Evolutionary conservation across 2,888 invertebrate genomes (phyloP).

Genomic region (Phengaris arion): DNA sequence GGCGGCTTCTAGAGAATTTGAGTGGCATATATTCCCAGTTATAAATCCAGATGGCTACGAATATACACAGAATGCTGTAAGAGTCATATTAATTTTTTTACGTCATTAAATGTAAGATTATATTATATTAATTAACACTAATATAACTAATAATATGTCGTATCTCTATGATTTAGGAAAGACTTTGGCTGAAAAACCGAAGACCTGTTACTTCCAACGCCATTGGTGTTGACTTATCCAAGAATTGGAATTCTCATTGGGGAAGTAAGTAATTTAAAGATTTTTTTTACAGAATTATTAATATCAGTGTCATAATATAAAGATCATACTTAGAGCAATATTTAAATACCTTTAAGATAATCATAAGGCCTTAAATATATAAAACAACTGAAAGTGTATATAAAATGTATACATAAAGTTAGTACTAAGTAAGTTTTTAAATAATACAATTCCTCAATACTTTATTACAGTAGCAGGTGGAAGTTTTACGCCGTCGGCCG

Average conservation of each 20-base stretch:
- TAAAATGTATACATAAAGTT: too few relatives aligned
- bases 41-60: conserved; percentile 89
- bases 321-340: too few relatives aligned
- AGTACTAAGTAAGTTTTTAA: too few relatives aligned
- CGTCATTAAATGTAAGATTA: too few relatives aligned
- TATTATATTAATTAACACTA: too few relatives aligned
- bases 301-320: too few relatives aligned
- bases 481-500: conserved; percentile 58
- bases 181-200: conserved; percentile 84
- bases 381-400: too few relatives aligned
- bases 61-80: conserved; percentile 81
- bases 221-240: conserved; percentile 81
- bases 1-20: conserved; percentile 75
- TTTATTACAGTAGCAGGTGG: conserved; percentile 67
- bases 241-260: conserved; percentile 83
- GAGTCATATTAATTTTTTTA: conserved; percentile 35
- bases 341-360: too few relatives aligned
- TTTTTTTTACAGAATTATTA: too few relatives aligned
- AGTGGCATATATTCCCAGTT: conserved; percentile 87
- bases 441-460: neutral
- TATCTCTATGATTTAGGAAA: conserved; percentile 53
- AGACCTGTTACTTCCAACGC: conserved; percentile 56
- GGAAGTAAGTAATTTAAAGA: conserved; percentile 56
- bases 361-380: too few relatives aligned
- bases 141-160: neutral